Conservation (phyloP, 2,797 vertebrate genomes). For the Rhynchotus rufescens region DNA sequence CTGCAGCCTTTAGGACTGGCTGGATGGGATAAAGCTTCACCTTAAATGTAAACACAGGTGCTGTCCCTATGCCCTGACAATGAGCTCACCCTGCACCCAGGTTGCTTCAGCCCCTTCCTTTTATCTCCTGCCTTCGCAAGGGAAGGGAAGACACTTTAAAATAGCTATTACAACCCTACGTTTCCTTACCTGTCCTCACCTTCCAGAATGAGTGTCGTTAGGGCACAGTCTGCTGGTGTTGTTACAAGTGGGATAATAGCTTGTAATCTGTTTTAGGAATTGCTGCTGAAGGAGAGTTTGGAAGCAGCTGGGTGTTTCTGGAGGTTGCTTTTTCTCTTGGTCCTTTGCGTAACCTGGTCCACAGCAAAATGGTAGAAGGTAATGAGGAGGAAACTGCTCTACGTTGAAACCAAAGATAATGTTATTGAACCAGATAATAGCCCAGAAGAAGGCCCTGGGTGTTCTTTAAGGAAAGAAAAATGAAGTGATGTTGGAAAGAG, state of each 20-base stretch:
- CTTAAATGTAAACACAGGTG: background rate
- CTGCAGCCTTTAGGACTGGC: background rate
- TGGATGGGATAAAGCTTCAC: background rate
- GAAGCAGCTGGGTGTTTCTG: background rate
- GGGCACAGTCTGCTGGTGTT: background rate
- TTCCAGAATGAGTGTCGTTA: background rate
- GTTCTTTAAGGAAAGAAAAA: background rate
- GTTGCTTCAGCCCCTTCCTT: background rate
- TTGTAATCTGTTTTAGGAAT: background rate
- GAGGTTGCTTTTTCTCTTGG: background rate
- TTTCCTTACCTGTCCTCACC: background rate
- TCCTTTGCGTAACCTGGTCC: background rate
- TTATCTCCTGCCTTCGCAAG: background rate
- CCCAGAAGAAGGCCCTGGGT: background rate
- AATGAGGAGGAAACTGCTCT: background rate
- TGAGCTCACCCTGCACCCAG: rapidly evolving
- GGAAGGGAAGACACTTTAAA: background rate
- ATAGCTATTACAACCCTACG: background rate
- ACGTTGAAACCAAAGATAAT: background rate
- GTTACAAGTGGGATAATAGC: background rate
- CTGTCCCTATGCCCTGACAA: background rate
- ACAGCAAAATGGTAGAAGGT: background rate
- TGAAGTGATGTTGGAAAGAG: background rate
- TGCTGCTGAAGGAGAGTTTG: background rate
- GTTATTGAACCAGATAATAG: background rate